A percentile compares a stretch with the other conserved stretches of the same genome.
phyloP scores from a whole-genome alignment of 2,113 vertebrate species.

The Brachyhypopomus occidentalis region DNA sequence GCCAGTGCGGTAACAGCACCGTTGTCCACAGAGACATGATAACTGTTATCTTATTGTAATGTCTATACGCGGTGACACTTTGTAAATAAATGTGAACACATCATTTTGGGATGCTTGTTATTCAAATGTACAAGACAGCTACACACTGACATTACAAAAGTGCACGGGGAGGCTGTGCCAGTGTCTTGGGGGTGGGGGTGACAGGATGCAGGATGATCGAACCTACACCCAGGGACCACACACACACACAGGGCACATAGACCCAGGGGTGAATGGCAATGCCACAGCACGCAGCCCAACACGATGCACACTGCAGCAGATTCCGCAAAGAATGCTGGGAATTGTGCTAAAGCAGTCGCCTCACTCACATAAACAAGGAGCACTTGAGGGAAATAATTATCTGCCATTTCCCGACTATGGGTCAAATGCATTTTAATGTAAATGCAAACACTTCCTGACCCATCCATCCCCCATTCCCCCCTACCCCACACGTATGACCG shows the following conservation, averaged over 20 bases:
- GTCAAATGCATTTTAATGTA: constrained; percentile 66
- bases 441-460: constrained; percentile 63
- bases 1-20: too few species aligned
- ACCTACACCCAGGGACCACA: constrained; percentile 4
- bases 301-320: constrained; percentile 38
- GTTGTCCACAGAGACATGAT: background rate
- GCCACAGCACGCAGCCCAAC: constrained; percentile 64
- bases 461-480: too few species aligned
- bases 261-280: constrained; percentile 62
- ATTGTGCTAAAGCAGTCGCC: constrained; percentile 60
- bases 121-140: constrained; percentile 40
- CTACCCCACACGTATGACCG: constrained; percentile 16
- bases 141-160: background rate
- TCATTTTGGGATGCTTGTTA: background rate
- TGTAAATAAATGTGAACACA: background rate
- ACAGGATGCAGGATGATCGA: too few species aligned
- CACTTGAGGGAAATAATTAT: constrained; percentile 59
- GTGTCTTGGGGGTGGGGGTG: constrained; percentile 6
- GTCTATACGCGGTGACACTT: background rate
- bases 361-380: constrained; percentile 55
- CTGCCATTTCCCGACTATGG: constrained; percentile 58
- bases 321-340: constrained; percentile 55
- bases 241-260: constrained; percentile 57
- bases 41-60: background rate
- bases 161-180: constrained; percentile 41